Percentiles rank a stretch among this genome's conserved stretches.
phyloP scores from a whole-genome alignment of 2,113 vertebrate genomes.

The Pheucticus melanocephalus region DNA sequence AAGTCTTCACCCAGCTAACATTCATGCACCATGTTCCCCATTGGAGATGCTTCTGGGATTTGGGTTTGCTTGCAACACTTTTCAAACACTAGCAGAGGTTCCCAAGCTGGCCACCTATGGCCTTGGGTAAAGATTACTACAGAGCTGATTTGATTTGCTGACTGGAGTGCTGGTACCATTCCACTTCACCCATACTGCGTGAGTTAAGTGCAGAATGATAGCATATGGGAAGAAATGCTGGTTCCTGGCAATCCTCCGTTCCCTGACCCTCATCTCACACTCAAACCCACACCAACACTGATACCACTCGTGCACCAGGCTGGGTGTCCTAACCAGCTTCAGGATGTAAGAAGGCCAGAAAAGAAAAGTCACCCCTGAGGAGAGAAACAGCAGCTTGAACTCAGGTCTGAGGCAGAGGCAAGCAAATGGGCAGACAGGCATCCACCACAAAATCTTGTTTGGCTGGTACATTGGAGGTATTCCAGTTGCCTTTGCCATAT shows the following conservation, averaged over 20 bases:
- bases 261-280: background rate
- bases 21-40: background rate
- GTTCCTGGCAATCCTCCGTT: background rate
- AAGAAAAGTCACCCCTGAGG: background rate
- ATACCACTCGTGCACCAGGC: background rate
- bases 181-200: background rate
- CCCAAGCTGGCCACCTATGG: background rate
- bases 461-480: background rate
- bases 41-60: background rate
- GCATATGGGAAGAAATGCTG: background rate
- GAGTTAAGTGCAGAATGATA: background rate
- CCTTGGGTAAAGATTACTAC: background rate
- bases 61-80: background rate
- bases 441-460: background rate
- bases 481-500: slow-evolving; percentile 4
- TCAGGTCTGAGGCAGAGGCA: background rate
- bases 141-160: background rate
- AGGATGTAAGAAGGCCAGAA: background rate
- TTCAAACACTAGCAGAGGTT: background rate
- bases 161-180: background rate
- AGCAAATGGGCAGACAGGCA: background rate
- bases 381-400: background rate
- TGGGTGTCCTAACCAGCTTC: background rate
- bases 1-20: background rate
- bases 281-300: background rate